Percentiles rank a stretch among this genome's conserved stretches.
Conservation (phyloP, 2,113 vertebrate genomes). For the Gopherus evgoodei region DNA sequence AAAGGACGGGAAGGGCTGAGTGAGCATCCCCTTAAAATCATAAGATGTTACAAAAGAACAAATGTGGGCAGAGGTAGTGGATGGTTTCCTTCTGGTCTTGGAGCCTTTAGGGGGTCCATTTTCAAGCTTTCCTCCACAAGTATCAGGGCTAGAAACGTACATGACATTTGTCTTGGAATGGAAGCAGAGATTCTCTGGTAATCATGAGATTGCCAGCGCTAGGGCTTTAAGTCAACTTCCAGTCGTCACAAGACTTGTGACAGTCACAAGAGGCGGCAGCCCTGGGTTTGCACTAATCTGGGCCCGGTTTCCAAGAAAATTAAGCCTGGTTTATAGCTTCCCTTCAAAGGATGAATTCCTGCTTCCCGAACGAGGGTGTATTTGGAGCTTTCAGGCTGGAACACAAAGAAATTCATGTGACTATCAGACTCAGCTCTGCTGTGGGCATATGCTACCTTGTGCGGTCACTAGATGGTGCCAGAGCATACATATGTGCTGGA, state of each 20-base stretch:
- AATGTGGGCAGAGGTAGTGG: neutral
- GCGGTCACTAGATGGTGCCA: neutral
- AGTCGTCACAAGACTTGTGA: neutral
- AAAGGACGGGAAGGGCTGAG: neutral
- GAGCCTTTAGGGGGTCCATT: rapidly evolving
- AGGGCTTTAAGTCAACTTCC: neutral
- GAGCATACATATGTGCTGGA: neutral
- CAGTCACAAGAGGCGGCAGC: neutral
- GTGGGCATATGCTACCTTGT: neutral
- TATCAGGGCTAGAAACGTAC: neutral
- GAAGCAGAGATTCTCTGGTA: neutral
- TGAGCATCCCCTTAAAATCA: neutral
- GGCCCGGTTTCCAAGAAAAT: neutral
- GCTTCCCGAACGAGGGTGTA: neutral
- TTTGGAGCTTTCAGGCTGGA: neutral
- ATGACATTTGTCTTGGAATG: neutral
- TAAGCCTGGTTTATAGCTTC: neutral
- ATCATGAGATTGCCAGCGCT: neutral
- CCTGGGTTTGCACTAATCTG: neutral
- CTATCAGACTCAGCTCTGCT: neutral
- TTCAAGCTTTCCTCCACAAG: neutral
- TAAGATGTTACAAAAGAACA: neutral
- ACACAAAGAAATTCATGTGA: neutral
- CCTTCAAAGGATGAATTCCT: neutral
- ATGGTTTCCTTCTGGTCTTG: neutral